Base-by-base conservation (phyloP, 2,888 invertebrate species). In the Lepidocyrtoides sp. region DNA sequence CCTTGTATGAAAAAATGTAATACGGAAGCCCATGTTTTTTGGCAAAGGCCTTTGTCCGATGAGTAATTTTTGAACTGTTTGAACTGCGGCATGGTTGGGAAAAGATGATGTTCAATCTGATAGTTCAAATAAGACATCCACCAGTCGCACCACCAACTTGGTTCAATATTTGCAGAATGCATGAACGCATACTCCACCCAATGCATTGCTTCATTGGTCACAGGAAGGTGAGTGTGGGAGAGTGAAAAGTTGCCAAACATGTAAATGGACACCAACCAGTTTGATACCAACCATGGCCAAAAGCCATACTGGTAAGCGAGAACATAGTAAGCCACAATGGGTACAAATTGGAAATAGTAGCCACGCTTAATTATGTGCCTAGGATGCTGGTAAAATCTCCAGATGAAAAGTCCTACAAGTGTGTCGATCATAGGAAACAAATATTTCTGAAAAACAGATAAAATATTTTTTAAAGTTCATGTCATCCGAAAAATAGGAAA, bases 11-110 rank as follows among this genome's bases (percentile, higher is more conserved):
- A n/a, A n/a, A n/a, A n/a, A n/a, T n/a, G n/a, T 93, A 82, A 66
- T 93, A 94, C 0, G 93, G 93, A 57, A 94, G 92, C 8, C 82
- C 69, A 66, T 94, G 93, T 57, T 92, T 93, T 17, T 72, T 89
- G 0, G 94, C 94, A n/a, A 94, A 57, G 1, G 91, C 92, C n/a
- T n/a, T n/a, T n/a, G n/a, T n/a, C n/a, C n/a, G n/a, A n/a, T n/a
- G n/a, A n/a, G n/a, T n/a, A n/a, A n/a, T n/a, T n/a, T n/a, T n/a
- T n/a, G 0, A 90, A 92, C 57, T 94, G 93, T 57, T 93, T 69
- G 89, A 92, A 94, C 41, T 94, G 94, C 4, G 94, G 94, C 94
- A 94, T 94, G 0, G 94, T 94, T n/a, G 94, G 94, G 51, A 92
- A 93, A 4, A 92, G 26, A 29, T 93, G 93, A 32, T 93, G 93